phyloP scores from a whole-genome alignment of 92 coral and sea anemone species.

The Epizoanthus illoricatus region DNA sequence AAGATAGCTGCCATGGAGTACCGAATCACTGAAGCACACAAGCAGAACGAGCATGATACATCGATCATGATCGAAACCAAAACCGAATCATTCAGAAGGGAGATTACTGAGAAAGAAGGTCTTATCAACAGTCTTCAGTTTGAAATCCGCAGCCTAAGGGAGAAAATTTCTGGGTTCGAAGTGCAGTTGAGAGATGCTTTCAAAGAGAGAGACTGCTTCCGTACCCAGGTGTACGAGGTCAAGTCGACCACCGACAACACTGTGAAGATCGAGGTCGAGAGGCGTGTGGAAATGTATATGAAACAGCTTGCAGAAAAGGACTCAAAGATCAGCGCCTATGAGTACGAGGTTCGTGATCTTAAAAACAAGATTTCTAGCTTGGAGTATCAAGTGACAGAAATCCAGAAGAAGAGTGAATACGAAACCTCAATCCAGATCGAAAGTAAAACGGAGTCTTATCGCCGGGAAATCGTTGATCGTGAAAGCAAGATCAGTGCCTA shows the following conservation, averaged over 20 bases:
- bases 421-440: slow-evolving; percentile 44
- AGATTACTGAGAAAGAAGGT: slow-evolving; percentile 7
- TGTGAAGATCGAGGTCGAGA: slow-evolving; percentile 24
- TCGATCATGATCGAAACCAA: slow-evolving; percentile 23
- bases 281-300: slow-evolving; percentile 26
- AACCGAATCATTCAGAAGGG: slow-evolving; percentile 21
- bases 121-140: not conserved
- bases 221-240: slow-evolving; percentile 38
- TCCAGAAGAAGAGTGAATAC: too few species aligned
- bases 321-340: slow-evolving; percentile 8
- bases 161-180: slow-evolving; percentile 21
- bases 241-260: slow-evolving; percentile 22
- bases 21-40: too few species aligned
- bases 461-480: slow-evolving; percentile 32
- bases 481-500: not conserved
- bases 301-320: slow-evolving; percentile 34
- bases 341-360: too few species aligned
- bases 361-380: too few species aligned
- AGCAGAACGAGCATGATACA: not conserved
- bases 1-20: slow-evolving; percentile 30
- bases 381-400: too few species aligned
- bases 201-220: slow-evolving; percentile 40
- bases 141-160: not conserved
- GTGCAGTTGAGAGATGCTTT: slow-evolving; percentile 30
- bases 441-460: slow-evolving; percentile 45